Base-by-base conservation (phyloP, 2,888 invertebrate genomes). In the Drosophila austrosaltans region DNA sequence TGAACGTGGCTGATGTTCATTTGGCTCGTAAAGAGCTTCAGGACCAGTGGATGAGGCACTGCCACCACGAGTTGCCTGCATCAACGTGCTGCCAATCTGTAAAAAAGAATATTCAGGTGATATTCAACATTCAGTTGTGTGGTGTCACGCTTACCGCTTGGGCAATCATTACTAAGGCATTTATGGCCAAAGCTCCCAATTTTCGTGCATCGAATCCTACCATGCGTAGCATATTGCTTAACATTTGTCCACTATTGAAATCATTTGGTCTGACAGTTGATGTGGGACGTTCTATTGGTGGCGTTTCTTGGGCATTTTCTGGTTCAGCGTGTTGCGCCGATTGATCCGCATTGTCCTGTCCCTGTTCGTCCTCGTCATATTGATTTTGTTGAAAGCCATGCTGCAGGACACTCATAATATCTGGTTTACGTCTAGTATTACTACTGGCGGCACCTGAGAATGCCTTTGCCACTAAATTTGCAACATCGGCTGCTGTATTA, bases 81-180 rank as follows among this genome's bases (percentile, higher is more conserved):
- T 78, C 2, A 92, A 72, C 0, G 90, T 79, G 68, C 82, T 92
- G 36, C 92, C 92, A 72, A 92, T 81, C 77, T 79, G n/a, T 0
- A 36, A 68, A 44, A 16, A 65, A 25, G 28, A 4, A 12, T 36
- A 48, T 10, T 42, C 1, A 22, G 22, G 0, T 8, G 10, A 22
- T 1, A 25, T 12, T 25, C 1, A 8, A 3, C 16, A 6, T 8
- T 10, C 2, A 22, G 8, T 20, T 22, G 2, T 22, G 48, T 25
- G 8, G 1, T 36, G 4, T 7, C 22, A 91, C 94, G 0, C 16
- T 93, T 92, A 97, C 97, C 95, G 97, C 94, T 93, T 97, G 96
- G 1, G 97, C 97, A 16, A 97, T 94, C 92, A 97, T 96, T 75
- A 97, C 95, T 16, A 97, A 93, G 22, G 96, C 96, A 90, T 97